A percentile compares a stretch with the other conserved stretches of the same genome.
These are phyloP conservation scores for Oreohelix idahoensis DNA, from an alignment of 1,140 invertebrate genomes.

Conservation along the genomic window DNA sequence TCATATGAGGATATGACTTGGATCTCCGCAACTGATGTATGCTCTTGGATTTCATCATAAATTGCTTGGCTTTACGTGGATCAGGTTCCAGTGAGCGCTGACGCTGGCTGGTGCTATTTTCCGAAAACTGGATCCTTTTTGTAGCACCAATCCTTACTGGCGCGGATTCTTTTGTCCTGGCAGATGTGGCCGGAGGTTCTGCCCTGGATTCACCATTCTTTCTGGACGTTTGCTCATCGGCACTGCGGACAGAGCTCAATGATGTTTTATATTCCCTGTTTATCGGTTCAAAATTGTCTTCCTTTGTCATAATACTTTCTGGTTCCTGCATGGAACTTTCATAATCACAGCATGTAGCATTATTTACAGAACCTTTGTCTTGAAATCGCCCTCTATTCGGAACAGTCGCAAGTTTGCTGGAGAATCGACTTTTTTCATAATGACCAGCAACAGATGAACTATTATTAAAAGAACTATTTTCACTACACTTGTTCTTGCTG, in stretches of 20 bases:
- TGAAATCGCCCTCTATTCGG: not conserved
- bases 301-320: not conserved
- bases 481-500: not conserved
- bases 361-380: not conserved
- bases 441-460: not conserved
- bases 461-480: not conserved
- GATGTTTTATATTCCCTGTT: not conserved
- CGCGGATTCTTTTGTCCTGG: no score
- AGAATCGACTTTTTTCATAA: not conserved
- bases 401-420: not conserved
- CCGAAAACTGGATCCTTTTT: not conserved
- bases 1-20: conserved; percentile 25
- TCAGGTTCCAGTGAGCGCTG: conserved; percentile 33
- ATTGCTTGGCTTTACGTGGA: not conserved
- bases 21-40: not conserved
- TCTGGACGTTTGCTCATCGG: not conserved
- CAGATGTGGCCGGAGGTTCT: not conserved
- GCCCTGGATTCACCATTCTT: not conserved
- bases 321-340: not conserved
- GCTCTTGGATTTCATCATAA: not conserved
- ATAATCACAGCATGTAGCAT: not conserved
- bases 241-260: not conserved
- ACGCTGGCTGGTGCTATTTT: conserved; percentile 2
- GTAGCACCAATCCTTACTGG: not conserved
- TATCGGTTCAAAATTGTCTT: not conserved